A percentile compares a stretch with the other conserved stretches of the same genome.
phyloP scores from a whole-genome alignment of 2,797 vertebrate genomes.

The Sebastes glaucus region DNA sequence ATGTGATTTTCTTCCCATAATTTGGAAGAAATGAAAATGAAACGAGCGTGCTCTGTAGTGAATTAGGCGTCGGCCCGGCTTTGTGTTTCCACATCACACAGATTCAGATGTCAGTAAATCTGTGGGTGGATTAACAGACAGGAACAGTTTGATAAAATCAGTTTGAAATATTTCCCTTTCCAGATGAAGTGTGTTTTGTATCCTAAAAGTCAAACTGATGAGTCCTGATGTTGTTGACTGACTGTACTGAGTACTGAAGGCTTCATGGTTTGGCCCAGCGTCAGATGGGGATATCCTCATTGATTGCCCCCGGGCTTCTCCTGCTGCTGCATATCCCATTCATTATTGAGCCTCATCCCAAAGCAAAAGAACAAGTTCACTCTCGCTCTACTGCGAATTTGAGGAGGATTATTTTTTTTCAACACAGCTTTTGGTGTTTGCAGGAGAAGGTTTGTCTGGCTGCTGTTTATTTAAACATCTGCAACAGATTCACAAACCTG shows the following conservation, averaged over 20 bases:
- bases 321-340: slow-evolving; percentile 9
- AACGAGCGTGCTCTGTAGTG: not conserved
- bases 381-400: not conserved
- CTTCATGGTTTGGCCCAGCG: not conserved
- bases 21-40: slow-evolving; percentile 26
- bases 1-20: slow-evolving; percentile 15
- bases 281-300: slow-evolving; percentile 12
- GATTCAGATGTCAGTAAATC: not conserved
- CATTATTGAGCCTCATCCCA: not conserved
- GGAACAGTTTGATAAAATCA: not conserved
- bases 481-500: not conserved
- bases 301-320: slow-evolving; percentile 25
- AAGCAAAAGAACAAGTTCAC: slow-evolving; percentile 13
- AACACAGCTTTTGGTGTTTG: not conserved
- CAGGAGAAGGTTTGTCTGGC: not conserved
- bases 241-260: not conserved
- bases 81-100: not conserved
- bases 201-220: not conserved
- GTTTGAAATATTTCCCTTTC: not conserved
- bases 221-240: slow-evolving; percentile 4
- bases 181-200: not conserved
- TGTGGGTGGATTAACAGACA: not conserved
- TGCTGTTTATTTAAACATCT: not conserved
- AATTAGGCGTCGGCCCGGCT: not conserved
- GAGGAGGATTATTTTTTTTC: not conserved